These are phyloP conservation scores for Gastracanthus pulcherrimus DNA, from an alignment of 2,888 invertebrate species.

Conservation along the genomic window DNA sequence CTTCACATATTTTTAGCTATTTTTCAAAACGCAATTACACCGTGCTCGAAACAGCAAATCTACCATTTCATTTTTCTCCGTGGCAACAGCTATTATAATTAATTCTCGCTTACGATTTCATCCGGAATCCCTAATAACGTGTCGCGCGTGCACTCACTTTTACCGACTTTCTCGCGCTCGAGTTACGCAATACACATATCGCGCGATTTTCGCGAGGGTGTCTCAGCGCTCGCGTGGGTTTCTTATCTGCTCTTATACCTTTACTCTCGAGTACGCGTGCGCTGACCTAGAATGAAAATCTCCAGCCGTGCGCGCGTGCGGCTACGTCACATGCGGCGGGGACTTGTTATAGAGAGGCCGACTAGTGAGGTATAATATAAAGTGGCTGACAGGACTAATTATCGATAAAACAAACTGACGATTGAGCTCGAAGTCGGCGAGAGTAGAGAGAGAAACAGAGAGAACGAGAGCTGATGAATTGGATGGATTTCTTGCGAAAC, in stretches of 20 bases:
- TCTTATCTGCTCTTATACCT: no score
- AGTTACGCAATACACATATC: background rate
- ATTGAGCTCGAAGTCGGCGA: no score
- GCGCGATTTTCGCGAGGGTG: constrained; percentile 6
- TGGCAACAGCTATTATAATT: background rate
- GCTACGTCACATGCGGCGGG: background rate
- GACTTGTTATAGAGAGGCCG: background rate
- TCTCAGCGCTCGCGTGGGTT: background rate
- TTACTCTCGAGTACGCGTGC: background rate
- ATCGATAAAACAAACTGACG: background rate
- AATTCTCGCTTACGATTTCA: background rate
- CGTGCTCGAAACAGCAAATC: no score
- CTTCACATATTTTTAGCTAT: no score
- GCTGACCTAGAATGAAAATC: background rate
- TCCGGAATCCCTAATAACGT: background rate
- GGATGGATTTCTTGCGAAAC: background rate
- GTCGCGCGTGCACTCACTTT: no score
- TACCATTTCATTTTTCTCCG: no score
- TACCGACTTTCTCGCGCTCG: background rate
- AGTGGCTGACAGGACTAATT: background rate
- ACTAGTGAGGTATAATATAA: background rate
- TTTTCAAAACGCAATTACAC: no score
- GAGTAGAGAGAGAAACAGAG: no score
- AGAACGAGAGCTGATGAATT: background rate
- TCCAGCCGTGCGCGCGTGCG: background rate